Evolutionary conservation across 2,888 invertebrate genomes (phyloP).

Genomic region (Incurvaria masculella): DNA sequence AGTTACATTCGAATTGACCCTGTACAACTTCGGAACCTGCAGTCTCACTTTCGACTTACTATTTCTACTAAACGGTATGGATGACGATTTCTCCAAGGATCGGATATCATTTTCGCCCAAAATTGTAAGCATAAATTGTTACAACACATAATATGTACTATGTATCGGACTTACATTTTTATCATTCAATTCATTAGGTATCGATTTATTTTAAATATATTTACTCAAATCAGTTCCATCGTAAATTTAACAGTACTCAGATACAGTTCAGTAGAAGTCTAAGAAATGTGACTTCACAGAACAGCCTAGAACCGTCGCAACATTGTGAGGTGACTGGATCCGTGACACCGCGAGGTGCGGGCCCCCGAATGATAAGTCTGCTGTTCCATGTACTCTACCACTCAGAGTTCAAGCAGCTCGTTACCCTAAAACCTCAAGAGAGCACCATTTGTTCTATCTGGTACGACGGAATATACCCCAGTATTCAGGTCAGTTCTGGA

Average conservation of each 20-base stretch:
- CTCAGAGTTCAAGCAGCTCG: conserved; percentile 35
- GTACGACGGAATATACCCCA: conserved; percentile 49
- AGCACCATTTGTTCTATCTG: conserved; percentile 39
- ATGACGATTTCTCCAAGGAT: conserved; percentile 34
- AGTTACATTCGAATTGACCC: conserved; percentile 24
- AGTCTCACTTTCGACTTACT: conserved; percentile 39
- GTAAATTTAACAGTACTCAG: too few relatives aligned
- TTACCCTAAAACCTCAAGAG: conserved; percentile 37
- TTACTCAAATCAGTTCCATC: too few relatives aligned
- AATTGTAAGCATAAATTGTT: conserved; percentile 23
- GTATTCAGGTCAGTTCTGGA: conserved; percentile 29
- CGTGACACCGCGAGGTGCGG: conserved; percentile 36
- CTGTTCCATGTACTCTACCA: conserved; percentile 38
- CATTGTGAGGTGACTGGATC: conserved; percentile 32
- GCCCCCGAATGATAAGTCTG: conserved; percentile 34
- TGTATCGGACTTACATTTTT: too few relatives aligned
- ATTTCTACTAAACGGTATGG: conserved; percentile 33
- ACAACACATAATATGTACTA: too few relatives aligned
- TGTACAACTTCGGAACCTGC: conserved; percentile 41
- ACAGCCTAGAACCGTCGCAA: conserved; percentile 38
- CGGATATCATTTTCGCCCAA: conserved; percentile 33
- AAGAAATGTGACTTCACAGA: too few relatives aligned
- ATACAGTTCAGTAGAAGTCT: too few relatives aligned
- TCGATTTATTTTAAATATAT: conserved; percentile 14
- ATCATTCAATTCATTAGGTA: too few relatives aligned